Evolutionary conservation across 2,888 invertebrate genomes (phyloP).

Genomic region (Dioctria rufipes): DNA sequence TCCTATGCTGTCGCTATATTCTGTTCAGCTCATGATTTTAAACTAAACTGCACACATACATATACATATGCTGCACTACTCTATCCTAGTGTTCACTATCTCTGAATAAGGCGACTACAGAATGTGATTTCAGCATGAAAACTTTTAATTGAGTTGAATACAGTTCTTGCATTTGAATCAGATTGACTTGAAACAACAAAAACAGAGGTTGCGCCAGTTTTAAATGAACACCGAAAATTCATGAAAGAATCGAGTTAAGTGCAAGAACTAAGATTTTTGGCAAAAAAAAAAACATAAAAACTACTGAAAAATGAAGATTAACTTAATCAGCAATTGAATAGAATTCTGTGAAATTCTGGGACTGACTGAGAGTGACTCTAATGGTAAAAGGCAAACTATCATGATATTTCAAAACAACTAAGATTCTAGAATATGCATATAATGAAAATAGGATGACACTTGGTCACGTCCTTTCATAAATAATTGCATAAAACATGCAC

Average conservation of each 20-base stretch:
- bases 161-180: slow-evolving; percentile 44
- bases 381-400: slow-evolving; percentile 1
- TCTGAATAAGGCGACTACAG: background rate
- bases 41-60: background rate
- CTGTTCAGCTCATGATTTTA: background rate
- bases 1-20: background rate
- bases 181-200: slow-evolving; percentile 24
- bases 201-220: background rate
- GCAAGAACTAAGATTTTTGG: background rate
- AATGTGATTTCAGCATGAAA: slow-evolving; percentile 32
- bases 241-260: background rate
- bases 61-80: too few species aligned
- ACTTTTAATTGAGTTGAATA: slow-evolving; percentile 49
- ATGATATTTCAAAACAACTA: slow-evolving; percentile 18
- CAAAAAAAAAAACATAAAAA: slow-evolving; percentile 13
- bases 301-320: slow-evolving; percentile 25
- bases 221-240: background rate
- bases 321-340: slow-evolving; percentile 30
- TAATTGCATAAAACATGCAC: slow-evolving; percentile 27
- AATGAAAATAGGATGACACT: background rate
- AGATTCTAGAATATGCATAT: background rate
- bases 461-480: slow-evolving; percentile 18
- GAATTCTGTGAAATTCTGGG: background rate
- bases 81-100: background rate
- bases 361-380: background rate